A percentile compares a stretch with the other conserved stretches of the same genome.
Evolutionary conservation across 2,888 invertebrate genomes (phyloP).

Genomic region (Galerucella nymphaeae): DNA sequence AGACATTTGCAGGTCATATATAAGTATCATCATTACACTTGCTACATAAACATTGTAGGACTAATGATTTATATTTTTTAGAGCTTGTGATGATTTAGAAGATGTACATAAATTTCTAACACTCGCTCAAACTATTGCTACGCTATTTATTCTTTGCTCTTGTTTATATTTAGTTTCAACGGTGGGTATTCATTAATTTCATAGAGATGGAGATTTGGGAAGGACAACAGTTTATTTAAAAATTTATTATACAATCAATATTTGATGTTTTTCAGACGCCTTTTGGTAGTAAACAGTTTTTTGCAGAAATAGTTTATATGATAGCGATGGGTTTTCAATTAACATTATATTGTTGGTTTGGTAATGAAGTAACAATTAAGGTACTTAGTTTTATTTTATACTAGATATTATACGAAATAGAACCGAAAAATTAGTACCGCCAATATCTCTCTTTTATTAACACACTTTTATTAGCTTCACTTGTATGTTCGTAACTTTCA

Average conservation of each 20-base stretch:
- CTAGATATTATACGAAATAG: constrained; percentile 34
- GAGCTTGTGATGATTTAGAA: constrained; percentile 56
- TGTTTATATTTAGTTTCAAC: constrained; percentile 59
- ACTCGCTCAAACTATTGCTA: constrained; percentile 57
- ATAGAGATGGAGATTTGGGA: background rate
- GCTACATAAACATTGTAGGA: background rate
- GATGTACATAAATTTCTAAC: constrained; percentile 55
- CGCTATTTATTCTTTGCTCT: constrained; percentile 60
- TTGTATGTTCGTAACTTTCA: no score
- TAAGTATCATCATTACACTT: constrained; percentile 43
- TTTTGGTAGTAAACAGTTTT: constrained; percentile 57
- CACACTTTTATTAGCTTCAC: no score
- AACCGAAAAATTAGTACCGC: constrained; percentile 27
- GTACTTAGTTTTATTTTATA: constrained; percentile 39
- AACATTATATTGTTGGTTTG: constrained; percentile 54
- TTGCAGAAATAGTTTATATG: constrained; percentile 58
- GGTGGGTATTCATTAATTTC: constrained; percentile 48
- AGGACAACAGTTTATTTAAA: background rate
- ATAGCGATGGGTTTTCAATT: constrained; percentile 59
- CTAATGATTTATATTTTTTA: constrained; percentile 42
- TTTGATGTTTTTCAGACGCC: constrained; percentile 50
- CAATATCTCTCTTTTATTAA: no score
- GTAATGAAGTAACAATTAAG: constrained; percentile 59
- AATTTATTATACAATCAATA: background rate
- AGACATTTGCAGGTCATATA: constrained; percentile 57